A percentile compares a stretch with the other conserved stretches of the same genome.
phyloP scores from a whole-genome alignment of 1,140 invertebrate genomes.

The Panagrolaimus sp. region DNA sequence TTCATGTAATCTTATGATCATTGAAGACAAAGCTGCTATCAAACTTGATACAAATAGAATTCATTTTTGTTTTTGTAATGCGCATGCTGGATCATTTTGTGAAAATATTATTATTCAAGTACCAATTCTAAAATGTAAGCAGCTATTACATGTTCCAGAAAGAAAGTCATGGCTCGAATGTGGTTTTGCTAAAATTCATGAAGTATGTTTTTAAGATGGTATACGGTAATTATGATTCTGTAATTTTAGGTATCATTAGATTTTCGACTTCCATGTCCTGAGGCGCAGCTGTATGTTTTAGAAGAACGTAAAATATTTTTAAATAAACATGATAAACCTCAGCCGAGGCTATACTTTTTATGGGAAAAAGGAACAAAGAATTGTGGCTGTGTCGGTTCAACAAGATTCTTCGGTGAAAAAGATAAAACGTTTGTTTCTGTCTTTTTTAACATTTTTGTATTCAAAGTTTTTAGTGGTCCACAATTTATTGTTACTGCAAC shows the following conservation, averaged over 20 bases:
- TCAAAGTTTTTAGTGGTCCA: neutral
- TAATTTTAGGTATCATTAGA: slow-evolving; percentile 31
- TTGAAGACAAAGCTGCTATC: slow-evolving; percentile 78
- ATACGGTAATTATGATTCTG: too few relatives aligned
- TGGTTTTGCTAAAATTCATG: slow-evolving; percentile 71
- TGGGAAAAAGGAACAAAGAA: slow-evolving; percentile 69
- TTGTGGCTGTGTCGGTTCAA: slow-evolving; percentile 91
- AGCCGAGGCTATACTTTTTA: slow-evolving; percentile 84
- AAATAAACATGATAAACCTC: slow-evolving; percentile 77
- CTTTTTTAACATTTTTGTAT: too few relatives aligned
- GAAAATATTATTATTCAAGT: slow-evolving; percentile 38
- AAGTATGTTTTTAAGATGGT: neutral
- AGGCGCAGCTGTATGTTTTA: slow-evolving; percentile 57
- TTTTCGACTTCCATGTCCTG: slow-evolving; percentile 44
- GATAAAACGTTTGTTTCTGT: slow-evolving; percentile 22
- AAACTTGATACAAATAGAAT: slow-evolving; percentile 69
- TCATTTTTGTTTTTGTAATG: slow-evolving; percentile 43
- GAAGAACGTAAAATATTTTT: slow-evolving; percentile 66
- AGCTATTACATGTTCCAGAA: slow-evolving; percentile 30
- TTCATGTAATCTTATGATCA: slow-evolving; percentile 79
- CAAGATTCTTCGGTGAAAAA: slow-evolving; percentile 73
- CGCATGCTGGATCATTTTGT: slow-evolving; percentile 34
- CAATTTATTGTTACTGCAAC: neutral
- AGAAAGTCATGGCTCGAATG: slow-evolving; percentile 75
- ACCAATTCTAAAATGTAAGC: slow-evolving; percentile 24